Base-by-base conservation (phyloP, 2,113 vertebrate species). In the Saiga tatarica region DNA sequence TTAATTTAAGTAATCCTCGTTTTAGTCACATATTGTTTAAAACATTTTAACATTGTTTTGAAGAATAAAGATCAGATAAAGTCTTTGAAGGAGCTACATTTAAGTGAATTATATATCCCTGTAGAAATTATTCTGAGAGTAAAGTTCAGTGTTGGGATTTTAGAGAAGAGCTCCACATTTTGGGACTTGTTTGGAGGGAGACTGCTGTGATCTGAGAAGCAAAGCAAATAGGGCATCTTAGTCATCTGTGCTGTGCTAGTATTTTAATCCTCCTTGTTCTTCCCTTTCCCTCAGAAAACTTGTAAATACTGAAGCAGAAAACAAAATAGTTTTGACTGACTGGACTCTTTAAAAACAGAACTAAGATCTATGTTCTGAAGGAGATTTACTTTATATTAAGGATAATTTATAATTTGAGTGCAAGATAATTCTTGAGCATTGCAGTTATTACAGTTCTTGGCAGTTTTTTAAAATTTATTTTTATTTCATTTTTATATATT, bases 401-500 rank as follows among this genome's bases (percentile, higher is more conserved):
- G 26, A 78, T 33, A 94, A 88, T 62, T 55, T 95, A 50, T 82
- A 59, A 91, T 87, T 97, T 81, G 78, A 89, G 39, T 78, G 11
- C 13, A 95, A 81, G 52, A 71, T 59, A 60, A 39, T 94, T 95
- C n/a, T 94, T 89, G 67, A 94, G 79, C 79, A 89, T 86, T 64
- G 14, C 12, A 60, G 14, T 92, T 96, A 89, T 12, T 91, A 81
- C 12, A 85, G 30, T 95, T 93, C 52, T 57, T 94, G 67, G 36
- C 67, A 74, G 67, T 39, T 74, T 23, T 71, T 39, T 0, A 1
- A 17, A 36, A 6, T 71, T 39, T 71, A 39, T 39, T 71, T 71
- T 71, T 39, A 71, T 36, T 71, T 71, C 36, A 74, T 74, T 74
- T 74, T 39, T 6, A 1, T 39, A 74, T 39, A 13, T 23, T 74